phyloP scores from a whole-genome alignment of 2,888 invertebrate species.

The Lycophotia porphyrea region DNA sequence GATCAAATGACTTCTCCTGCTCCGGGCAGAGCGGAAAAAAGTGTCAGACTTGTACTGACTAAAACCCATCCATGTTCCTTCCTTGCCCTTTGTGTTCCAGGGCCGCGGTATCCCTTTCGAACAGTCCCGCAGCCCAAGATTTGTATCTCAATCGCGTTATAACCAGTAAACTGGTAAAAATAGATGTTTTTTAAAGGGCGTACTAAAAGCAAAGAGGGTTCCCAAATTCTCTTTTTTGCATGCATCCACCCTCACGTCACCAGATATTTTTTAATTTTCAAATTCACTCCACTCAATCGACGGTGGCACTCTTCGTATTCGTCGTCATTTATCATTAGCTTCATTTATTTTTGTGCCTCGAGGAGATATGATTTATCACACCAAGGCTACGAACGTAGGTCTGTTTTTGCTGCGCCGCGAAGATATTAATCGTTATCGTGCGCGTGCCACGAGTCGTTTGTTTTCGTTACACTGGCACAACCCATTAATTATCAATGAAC shows the following conservation, averaged over 20 bases:
- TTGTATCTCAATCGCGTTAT: neutral
- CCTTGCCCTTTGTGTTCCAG: too few relatives aligned
- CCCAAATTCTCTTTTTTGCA: neutral
- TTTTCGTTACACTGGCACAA: conserved; percentile 89
- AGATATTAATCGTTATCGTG: conserved; percentile 90
- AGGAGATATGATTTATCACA: conserved; percentile 89
- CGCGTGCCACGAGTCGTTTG: conserved; percentile 88
- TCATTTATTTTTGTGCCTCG: conserved; percentile 90
- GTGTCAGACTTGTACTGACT: too few relatives aligned
- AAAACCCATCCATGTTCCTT: too few relatives aligned
- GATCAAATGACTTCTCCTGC: too few relatives aligned
- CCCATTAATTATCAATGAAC: conserved; percentile 90
- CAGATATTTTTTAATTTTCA: conserved; percentile 78
- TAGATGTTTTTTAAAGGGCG: neutral
- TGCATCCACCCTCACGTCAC: conserved; percentile 35
- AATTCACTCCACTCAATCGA: conserved; percentile 84
- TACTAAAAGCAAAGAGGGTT: conserved; percentile 8
- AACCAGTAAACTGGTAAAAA: neutral
- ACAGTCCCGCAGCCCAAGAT: too few relatives aligned
- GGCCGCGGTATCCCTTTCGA: too few relatives aligned
- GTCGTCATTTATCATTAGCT: conserved; percentile 89
- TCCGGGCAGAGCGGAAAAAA: too few relatives aligned
- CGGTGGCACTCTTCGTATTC: conserved; percentile 80
- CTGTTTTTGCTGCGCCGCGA: conserved; percentile 88
- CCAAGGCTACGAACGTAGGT: conserved; percentile 85